phyloP scores from a whole-genome alignment of 2,113 vertebrate genomes.

The Cyprinodon tularosa region DNA sequence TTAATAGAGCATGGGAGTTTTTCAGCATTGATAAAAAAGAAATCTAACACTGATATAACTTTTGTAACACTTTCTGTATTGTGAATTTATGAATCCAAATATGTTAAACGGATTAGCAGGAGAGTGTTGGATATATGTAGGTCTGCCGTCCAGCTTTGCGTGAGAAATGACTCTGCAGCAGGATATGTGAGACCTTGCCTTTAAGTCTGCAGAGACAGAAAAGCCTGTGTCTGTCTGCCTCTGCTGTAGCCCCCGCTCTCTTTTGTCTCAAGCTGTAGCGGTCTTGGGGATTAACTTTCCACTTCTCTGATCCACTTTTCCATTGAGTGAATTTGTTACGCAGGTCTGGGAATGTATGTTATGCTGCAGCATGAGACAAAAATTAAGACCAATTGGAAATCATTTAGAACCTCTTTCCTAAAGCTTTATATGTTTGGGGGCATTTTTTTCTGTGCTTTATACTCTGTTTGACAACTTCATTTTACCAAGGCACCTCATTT shows the following conservation, averaged over 20 bases:
- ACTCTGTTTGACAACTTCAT: constrained; percentile 16
- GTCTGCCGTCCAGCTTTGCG: neutral
- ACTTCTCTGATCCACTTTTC: constrained; percentile 76
- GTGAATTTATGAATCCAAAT: neutral
- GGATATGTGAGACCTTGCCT: constrained; percentile 19
- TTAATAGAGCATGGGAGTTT: too few relatives aligned
- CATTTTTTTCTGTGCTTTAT: constrained; percentile 45
- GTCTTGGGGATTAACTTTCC: constrained; percentile 76
- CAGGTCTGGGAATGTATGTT: constrained; percentile 65
- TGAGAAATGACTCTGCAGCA: constrained; percentile 23
- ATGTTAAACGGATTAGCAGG: neutral
- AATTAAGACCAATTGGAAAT: constrained; percentile 65
- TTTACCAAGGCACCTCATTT: too few relatives aligned
- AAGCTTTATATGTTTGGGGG: constrained; percentile 44
- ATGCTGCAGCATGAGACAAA: constrained; percentile 58
- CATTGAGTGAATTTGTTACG: constrained; percentile 62
- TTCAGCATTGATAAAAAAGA: too few relatives aligned
- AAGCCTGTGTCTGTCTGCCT: constrained; percentile 29
- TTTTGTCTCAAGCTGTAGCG: constrained; percentile 50
- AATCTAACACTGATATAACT: too few relatives aligned
- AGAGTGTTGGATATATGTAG: neutral
- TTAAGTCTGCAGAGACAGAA: constrained; percentile 48
- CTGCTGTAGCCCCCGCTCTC: constrained; percentile 27
- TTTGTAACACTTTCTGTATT: neutral
- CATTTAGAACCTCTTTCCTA: constrained; percentile 53